Evolutionary conservation across 1,140 invertebrate species (phyloP).

Genomic region (Epicauta chinensis): DNA sequence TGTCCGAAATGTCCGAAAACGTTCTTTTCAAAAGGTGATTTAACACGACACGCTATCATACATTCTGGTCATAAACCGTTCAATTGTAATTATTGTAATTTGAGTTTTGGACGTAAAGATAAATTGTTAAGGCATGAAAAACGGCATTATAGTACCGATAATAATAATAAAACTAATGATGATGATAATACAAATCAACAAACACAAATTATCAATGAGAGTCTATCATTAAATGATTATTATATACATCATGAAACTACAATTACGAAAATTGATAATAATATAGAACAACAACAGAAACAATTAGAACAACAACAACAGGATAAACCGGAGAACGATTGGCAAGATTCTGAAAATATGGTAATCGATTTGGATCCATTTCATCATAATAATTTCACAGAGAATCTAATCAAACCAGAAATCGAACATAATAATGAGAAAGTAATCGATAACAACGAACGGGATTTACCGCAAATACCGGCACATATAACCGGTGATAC

Average conservation of each 20-base stretch:
- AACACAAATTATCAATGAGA: background rate
- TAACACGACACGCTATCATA: constrained; percentile 61
- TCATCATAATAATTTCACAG: constrained; percentile 35
- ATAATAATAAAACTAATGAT: constrained; percentile 22
- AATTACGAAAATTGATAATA: background rate
- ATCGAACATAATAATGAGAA: constrained; percentile 6
- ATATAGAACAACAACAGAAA: background rate
- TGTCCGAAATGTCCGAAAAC: constrained; percentile 67
- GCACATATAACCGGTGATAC: constrained; percentile 49
- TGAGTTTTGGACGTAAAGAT: constrained; percentile 58
- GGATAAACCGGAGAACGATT: constrained; percentile 20
- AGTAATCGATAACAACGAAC: constrained; percentile 26
- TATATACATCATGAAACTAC: background rate
- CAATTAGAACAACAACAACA: constrained; percentile 13
- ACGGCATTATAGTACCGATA: constrained; percentile 42
- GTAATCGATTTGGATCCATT: constrained; percentile 53
- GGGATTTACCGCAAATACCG: constrained; percentile 44
- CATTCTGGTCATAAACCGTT: constrained; percentile 67
- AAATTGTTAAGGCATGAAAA: constrained; percentile 56
- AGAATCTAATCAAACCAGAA: constrained; percentile 18
- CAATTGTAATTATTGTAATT: constrained; percentile 58
- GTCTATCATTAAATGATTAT: background rate
- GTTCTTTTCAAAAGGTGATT: constrained; percentile 62
- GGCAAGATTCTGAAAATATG: constrained; percentile 45
- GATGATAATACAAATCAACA: background rate